Conservation (phyloP, 30 jellyfish, hydroid and myxozoan species). For the Hydra vulgaris region DNA sequence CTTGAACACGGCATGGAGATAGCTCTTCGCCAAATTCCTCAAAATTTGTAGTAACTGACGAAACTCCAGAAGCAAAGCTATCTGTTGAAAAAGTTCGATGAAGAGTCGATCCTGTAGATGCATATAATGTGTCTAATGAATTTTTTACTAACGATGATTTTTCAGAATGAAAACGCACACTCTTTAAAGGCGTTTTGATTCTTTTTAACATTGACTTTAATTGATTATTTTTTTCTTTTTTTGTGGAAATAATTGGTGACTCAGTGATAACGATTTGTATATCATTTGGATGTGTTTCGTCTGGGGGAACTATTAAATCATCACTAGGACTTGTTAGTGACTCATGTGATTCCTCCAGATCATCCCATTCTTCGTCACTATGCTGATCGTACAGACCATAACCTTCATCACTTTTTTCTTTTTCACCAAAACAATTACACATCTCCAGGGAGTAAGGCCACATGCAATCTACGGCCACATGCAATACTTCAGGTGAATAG, state of each 20-base stretch:
- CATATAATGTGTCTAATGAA: constrained; percentile 33
- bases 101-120: constrained; percentile 27
- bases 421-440: constrained; percentile 47
- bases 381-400: constrained; percentile 29
- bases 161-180: constrained; percentile 54
- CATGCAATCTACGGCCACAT: constrained; percentile 3
- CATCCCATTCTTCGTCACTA: constrained; percentile 26
- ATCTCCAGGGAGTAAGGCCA: constrained; percentile 49
- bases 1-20: constrained; percentile 88
- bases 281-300: constrained; percentile 8
- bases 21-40: constrained; percentile 91
- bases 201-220: constrained; percentile 62
- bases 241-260: constrained; percentile 33
- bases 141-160: constrained; percentile 29
- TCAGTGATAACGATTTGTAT: constrained; percentile 66
- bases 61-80: constrained; percentile 73
- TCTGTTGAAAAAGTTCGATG: constrained; percentile 81
- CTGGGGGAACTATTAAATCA: constrained; percentile 23
- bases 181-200: constrained; percentile 60
- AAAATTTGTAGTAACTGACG: constrained; percentile 64
- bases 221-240: constrained; percentile 38
- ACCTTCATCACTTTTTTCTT: constrained; percentile 55
- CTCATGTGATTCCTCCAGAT: constrained; percentile 3
- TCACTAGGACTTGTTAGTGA: constrained; percentile 12
- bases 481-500: no score